phyloP scores from a whole-genome alignment of 1,140 invertebrate species.

The Apocrypta bakeri region DNA sequence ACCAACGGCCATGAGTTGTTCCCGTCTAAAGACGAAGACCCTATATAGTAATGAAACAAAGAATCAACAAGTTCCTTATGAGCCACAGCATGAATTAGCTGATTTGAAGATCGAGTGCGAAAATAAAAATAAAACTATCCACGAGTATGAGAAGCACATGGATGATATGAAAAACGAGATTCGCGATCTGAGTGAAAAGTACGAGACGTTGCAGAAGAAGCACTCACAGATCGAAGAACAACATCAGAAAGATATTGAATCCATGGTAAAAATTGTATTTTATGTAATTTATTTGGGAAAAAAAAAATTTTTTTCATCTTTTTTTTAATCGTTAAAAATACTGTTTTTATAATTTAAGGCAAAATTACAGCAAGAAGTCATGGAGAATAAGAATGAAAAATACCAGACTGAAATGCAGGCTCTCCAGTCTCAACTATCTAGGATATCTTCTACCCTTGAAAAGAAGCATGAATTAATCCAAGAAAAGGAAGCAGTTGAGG shows the following conservation, averaged over 20 bases:
- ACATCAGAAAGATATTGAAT: constrained; percentile 63
- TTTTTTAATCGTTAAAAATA: constrained; percentile 30
- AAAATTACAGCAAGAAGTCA: constrained; percentile 61
- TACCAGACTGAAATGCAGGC: constrained; percentile 56
- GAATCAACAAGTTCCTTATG: constrained; percentile 55
- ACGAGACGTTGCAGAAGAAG: constrained; percentile 53
- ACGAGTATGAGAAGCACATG: constrained; percentile 67
- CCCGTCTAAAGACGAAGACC: constrained; percentile 57
- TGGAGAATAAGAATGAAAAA: constrained; percentile 58
- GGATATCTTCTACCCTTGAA: constrained; percentile 53
- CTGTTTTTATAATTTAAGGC: constrained; percentile 55
- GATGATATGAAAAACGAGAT: constrained; percentile 64
- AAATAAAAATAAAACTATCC: constrained; percentile 69
- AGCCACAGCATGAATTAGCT: constrained; percentile 62
- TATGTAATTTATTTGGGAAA: background rate
- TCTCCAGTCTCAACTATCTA: constrained; percentile 59
- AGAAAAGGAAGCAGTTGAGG: constrained; percentile 19
- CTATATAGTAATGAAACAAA: constrained; percentile 47
- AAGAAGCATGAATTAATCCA: constrained; percentile 58
- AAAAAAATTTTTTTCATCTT: no score
- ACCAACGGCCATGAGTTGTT: constrained; percentile 37
- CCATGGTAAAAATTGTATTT: constrained; percentile 59
- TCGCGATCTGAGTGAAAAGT: constrained; percentile 52
- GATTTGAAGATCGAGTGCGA: constrained; percentile 69
- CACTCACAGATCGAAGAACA: constrained; percentile 57